Conservation (phyloP, 1,140 invertebrate genomes). For the Dryas iulia region DNA sequence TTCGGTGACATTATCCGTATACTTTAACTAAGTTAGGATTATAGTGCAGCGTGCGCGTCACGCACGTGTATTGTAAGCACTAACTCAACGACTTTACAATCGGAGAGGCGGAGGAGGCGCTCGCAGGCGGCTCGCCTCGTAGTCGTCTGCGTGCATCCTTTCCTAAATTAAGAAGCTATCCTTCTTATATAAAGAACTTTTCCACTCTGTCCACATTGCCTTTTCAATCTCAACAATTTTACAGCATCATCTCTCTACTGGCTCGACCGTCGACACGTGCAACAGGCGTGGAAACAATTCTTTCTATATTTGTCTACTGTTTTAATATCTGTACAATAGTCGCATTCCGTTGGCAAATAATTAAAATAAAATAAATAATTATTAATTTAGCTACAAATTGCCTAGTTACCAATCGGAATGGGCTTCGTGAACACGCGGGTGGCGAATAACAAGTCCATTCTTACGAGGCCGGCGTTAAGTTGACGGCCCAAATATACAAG, state of each 20-base stretch:
- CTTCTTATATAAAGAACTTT: slow-evolving; percentile 43
- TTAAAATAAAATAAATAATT: slow-evolving; percentile 75
- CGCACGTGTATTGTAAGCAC: slow-evolving; percentile 47
- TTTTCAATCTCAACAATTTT: slow-evolving; percentile 9
- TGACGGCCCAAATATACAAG: slow-evolving; percentile 54
- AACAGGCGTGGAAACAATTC: slow-evolving; percentile 45
- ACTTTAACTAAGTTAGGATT: slow-evolving; percentile 68
- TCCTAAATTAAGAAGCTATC: slow-evolving; percentile 36
- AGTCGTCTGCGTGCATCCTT: slow-evolving; percentile 14
- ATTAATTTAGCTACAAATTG: slow-evolving; percentile 77
- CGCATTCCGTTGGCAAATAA: slow-evolving; percentile 78
- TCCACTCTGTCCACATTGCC: slow-evolving; percentile 33
- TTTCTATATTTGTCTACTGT: slow-evolving; percentile 63
- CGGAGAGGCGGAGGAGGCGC: slow-evolving; percentile 29
- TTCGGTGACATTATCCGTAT: slow-evolving; percentile 58
- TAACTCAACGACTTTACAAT: slow-evolving; percentile 38
- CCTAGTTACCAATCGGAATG: slow-evolving; percentile 77
- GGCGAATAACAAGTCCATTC: slow-evolving; percentile 75
- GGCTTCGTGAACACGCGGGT: slow-evolving; percentile 78
- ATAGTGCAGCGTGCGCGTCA: slow-evolving; percentile 47
- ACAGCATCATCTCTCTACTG: neutral
- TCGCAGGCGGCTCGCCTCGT: neutral
- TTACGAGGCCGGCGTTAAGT: slow-evolving; percentile 58
- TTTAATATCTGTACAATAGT: slow-evolving; percentile 76
- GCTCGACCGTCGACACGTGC: slow-evolving; percentile 15